These are phyloP conservation scores for Cyanoramphus novaezelandiae DNA, from an alignment of 2,113 vertebrate genomes.

Conservation along the genomic window DNA sequence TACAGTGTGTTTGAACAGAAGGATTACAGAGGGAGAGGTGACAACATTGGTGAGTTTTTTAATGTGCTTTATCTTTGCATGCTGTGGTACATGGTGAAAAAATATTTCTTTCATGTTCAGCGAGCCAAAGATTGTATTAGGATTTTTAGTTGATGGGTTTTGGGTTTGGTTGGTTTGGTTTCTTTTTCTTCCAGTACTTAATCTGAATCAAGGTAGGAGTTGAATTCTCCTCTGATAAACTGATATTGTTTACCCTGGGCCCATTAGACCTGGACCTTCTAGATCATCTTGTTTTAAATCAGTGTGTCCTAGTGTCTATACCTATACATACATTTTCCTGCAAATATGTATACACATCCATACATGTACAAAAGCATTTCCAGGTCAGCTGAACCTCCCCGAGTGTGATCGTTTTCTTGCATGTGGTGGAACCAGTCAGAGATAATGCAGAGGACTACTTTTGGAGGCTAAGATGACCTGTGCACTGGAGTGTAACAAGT, in stretches of 20 bases:
- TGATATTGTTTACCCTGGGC: background rate
- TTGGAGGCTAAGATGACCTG: background rate
- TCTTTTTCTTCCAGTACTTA: background rate
- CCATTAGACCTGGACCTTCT: background rate
- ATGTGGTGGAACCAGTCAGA: background rate
- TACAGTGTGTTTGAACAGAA: slow-evolving; percentile 18
- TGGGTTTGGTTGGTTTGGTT: background rate
- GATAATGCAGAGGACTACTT: background rate
- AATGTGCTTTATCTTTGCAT: slow-evolving; percentile 23
- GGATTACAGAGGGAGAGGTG: background rate
- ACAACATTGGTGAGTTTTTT: slow-evolving; percentile 61
- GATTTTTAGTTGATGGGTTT: background rate
- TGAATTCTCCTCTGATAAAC: slow-evolving; percentile 4
- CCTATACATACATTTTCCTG: background rate
- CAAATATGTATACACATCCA: background rate
- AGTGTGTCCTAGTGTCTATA: background rate
- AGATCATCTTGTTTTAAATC: background rate
- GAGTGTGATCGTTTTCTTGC: background rate
- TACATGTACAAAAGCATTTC: background rate
- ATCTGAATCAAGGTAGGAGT: slow-evolving; percentile 32
- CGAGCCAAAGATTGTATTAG: background rate
- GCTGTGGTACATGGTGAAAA: slow-evolving; percentile 28
- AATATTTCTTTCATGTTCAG: background rate
- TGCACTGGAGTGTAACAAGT: background rate
- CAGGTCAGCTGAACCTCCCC: background rate